Evolutionary conservation across 2,113 vertebrate species (phyloP), one percentile per base, ranked within the genome.

Genomic region (Hippocampus guttulatus): DNA sequence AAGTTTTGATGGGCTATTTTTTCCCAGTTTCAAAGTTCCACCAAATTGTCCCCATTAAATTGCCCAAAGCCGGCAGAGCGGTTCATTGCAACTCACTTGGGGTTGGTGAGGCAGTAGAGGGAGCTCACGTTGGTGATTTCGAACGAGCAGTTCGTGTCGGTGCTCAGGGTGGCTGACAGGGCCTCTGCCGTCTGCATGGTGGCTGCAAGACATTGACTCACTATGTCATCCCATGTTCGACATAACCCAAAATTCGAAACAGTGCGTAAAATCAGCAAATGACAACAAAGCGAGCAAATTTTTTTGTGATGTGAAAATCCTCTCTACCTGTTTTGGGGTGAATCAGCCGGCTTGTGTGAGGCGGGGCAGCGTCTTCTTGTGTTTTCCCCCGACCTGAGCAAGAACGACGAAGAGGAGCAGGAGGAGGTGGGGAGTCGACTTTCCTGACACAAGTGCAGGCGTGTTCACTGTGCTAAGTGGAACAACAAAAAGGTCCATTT

Each of bases 81-180:
- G 20, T 7, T 27, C 2, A 30, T 20, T 21, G 20, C 5, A 64
- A 65, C 91, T 81, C 88, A 90, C 91, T 88, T 90, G 67, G 92
- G 90, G 81, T 92, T 91, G 77, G 90, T 88, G 83, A 91, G 88
- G 75, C 84, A 90, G 83, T 78, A 89, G 57, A 0, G 15, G 1
- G 40, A 6, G 74, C 76, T 91, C 79, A 90, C 41, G 51, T 90
- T 91, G 77, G 58, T 80, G 74, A 91, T 88, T 84, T 92, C 90
- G 40, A 91, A 45, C 51, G 91, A 87, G 82, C 91, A 90, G 85
- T 91, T 90, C 70, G 88, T 90, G 86, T 89, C 86, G 82, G 88
- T 91, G 84, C 78, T 78, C 69, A 92, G 80, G 69, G 80, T 88
- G 69, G 90, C 88, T 73, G 91, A 90, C 80, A 90, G 84, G 11